These are phyloP conservation scores for Diarsia brunnea DNA, from an alignment of 2,888 invertebrate genomes.

Conservation along the genomic window DNA sequence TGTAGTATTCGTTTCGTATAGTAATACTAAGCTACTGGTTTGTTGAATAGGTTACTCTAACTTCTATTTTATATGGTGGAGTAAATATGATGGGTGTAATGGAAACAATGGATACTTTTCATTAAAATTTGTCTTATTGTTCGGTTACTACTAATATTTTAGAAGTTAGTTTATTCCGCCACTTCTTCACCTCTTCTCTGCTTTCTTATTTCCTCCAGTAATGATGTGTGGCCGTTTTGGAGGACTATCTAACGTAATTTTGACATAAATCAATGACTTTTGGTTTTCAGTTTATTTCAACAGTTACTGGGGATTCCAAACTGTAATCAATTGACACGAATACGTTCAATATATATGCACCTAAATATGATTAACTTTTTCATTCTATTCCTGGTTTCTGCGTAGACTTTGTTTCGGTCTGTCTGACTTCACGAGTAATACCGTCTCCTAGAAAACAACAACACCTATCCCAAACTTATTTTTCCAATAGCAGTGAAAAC, in stretches of 20 bases:
- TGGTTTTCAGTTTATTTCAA: too few relatives aligned
- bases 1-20: conserved; percentile 53
- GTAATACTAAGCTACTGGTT: conserved; percentile 15
- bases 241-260: neutral
- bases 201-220: too few relatives aligned
- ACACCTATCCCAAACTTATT: neutral
- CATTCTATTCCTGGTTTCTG: neutral
- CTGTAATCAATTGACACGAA: neutral
- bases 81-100: neutral
- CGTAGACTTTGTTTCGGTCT: too few relatives aligned
- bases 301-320: neutral
- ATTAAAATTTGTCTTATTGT: neutral
- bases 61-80: neutral
- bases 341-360: neutral
- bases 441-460: neutral
- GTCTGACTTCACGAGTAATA: neutral
- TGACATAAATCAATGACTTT: too few relatives aligned
- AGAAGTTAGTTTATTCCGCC: neutral
- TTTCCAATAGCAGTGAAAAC: neutral
- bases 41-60: neutral
- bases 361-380: too few relatives aligned
- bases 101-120: neutral
- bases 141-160: too few relatives aligned
- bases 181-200: neutral
- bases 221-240: neutral